These are phyloP conservation scores for Trissolcus basalis DNA, from an alignment of 1,140 invertebrate genomes.

Conservation along the genomic window DNA sequence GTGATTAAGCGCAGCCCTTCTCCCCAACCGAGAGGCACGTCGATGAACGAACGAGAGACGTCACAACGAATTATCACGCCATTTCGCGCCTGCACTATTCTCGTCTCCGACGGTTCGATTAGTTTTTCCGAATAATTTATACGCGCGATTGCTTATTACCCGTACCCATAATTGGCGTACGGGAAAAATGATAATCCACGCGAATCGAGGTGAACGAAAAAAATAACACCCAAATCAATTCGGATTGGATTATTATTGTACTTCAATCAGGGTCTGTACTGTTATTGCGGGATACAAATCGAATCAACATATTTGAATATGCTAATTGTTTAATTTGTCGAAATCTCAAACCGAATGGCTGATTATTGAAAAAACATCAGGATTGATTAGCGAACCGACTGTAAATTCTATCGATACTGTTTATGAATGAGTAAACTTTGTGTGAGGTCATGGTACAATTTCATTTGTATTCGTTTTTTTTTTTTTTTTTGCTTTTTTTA, in stretches of 20 bases:
- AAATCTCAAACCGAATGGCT: conserved; percentile 26
- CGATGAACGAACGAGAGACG: conserved; percentile 40
- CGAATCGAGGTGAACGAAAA: not conserved
- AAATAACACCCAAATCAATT: not conserved
- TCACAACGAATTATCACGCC: conserved; percentile 36
- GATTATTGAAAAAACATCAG: conserved; percentile 4
- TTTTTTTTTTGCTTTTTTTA: too few species aligned
- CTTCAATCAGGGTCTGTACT: conserved; percentile 16
- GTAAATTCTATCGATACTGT: too few species aligned
- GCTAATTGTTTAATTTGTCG: conserved; percentile 27
- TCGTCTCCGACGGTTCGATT: conserved; percentile 14
- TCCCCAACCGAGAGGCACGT: conserved; percentile 42
- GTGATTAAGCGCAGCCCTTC: conserved; percentile 61
- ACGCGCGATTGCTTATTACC: conserved; percentile 13
- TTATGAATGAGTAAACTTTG: too few species aligned
- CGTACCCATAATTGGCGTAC: not conserved
- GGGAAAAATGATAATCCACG: not conserved
- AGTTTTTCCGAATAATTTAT: conserved; percentile 26
- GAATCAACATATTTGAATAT: conserved; percentile 27
- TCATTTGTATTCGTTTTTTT: too few species aligned
- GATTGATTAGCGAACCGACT: too few species aligned
- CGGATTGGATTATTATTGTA: conserved; percentile 16
- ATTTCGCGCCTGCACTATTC: conserved; percentile 4
- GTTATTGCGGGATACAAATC: conserved; percentile 20
- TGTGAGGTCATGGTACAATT: too few species aligned